phyloP scores from a whole-genome alignment of 2,797 vertebrate genomes.

The Sebastes itinus region DNA sequence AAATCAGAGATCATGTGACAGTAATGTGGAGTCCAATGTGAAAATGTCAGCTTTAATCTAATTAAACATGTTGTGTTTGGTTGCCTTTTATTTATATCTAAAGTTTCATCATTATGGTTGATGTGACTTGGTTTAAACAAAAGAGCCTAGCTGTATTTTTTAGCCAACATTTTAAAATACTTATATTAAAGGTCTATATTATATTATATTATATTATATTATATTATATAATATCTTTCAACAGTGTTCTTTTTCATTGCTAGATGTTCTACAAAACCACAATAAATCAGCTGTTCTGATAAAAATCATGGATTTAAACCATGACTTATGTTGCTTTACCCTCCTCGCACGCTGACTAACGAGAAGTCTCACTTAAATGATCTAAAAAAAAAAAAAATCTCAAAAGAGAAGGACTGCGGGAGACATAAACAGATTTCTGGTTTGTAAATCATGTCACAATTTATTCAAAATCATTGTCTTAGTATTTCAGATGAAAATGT shows the following conservation, averaged over 20 bases:
- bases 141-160: background rate
- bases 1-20: background rate
- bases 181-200: background rate
- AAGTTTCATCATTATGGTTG: background rate
- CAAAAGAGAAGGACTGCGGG: background rate
- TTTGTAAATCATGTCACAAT: background rate
- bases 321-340: background rate
- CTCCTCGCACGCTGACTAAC: background rate
- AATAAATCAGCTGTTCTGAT: background rate
- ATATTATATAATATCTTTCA: background rate
- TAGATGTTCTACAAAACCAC: background rate
- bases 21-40: background rate
- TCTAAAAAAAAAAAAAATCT: background rate
- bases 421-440: background rate
- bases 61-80: background rate
- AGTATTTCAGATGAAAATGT: background rate
- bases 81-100: background rate
- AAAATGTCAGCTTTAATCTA: background rate
- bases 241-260: background rate
- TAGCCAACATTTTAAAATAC: background rate
- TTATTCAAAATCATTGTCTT: background rate
- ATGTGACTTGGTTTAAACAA: background rate
- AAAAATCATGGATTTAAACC: background rate
- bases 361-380: background rate
- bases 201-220: too few relatives aligned